Base-by-base conservation (phyloP, 2,113 vertebrate species). In the Gallinago paraguaiae region DNA sequence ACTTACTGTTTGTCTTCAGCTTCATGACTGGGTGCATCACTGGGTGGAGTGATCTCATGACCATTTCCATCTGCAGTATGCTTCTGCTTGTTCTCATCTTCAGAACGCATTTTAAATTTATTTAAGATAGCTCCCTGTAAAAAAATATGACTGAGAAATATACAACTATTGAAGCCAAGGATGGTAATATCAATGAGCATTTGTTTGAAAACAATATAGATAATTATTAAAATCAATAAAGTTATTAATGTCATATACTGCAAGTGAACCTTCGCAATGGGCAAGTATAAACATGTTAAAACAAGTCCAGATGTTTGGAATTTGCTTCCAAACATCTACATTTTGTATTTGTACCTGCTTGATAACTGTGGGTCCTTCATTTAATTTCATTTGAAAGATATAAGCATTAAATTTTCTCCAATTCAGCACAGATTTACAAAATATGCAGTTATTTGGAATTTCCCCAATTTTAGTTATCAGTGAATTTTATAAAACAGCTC, bases 101-200 rank as follows among this genome's bases (percentile, higher is more conserved):
- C 91, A 86, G 88, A 90, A 79, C 7, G 43, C 94, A 96, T 97
- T 93, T 97, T 76, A 69, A 81, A 93, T 48, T 65, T 90, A 57
- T 60, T 82, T 46, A 87, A 64, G 50, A 54, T 59, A 76, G 18
- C 4, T 92, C 25, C 17, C 95, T 95, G 25, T 53, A 94, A 81
- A 88, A 84, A n/a, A 93, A 25, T 41, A 80, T 83, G 10, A 46
- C 10, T 8, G 18, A 94, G 33, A 86, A 81, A 90, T 22, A 70
- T 22, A 71, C 2, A 70, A 18, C 23, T 17, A 10, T 83, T 80
- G 88, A 91, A 91, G 19, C 8, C 41, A 80, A 90, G 10, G 20
- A 60, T 16, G 79, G 37, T 37, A 63, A 86, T 35, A 13, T 61
- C 27, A 76, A 50, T 20, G 35, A 68, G 1, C 1, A 22, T 27